Evolutionary conservation across 1,140 invertebrate genomes (phyloP).

Genomic region (Drosophila micromelanica): DNA sequence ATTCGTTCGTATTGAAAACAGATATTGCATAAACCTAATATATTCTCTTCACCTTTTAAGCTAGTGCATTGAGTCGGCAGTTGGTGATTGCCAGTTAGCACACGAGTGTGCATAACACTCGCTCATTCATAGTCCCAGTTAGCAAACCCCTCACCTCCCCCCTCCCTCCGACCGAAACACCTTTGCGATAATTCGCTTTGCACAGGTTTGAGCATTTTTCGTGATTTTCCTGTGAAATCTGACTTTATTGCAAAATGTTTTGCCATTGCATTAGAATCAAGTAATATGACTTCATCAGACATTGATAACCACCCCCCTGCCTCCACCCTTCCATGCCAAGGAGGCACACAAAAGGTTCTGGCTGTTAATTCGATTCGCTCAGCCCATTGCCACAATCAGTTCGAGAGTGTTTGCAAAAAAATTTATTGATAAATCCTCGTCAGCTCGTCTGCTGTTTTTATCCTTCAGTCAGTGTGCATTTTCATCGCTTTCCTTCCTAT

Average conservation of each 20-base stretch:
- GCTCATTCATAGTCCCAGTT: constrained; percentile 39
- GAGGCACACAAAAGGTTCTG: neutral
- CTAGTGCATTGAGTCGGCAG: constrained; percentile 44
- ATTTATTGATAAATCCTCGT: constrained; percentile 28
- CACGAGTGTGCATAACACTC: constrained; percentile 11
- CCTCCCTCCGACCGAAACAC: neutral
- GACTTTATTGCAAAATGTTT: constrained; percentile 33
- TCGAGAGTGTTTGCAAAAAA: constrained; percentile 9
- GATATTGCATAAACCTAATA: too few relatives aligned
- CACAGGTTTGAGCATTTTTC: constrained; percentile 33
- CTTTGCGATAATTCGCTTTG: constrained; percentile 57
- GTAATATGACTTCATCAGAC: constrained; percentile 25
- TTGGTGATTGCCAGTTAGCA: constrained; percentile 61
- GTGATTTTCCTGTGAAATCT: constrained; percentile 46
- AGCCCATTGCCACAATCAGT: constrained; percentile 11
- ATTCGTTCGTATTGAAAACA: too few relatives aligned
- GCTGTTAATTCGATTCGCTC: constrained; percentile 1
- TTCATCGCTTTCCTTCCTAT: neutral
- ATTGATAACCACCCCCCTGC: constrained; percentile 5
- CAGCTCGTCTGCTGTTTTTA: constrained; percentile 19
- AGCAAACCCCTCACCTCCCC: neutral
- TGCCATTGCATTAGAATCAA: constrained; percentile 38
- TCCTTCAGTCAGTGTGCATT: constrained; percentile 4
- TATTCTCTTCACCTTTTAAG: too few relatives aligned
- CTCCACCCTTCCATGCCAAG: neutral